Conservation (phyloP, 2,888 invertebrate species). For the Sarcophaga subvicina region DNA sequence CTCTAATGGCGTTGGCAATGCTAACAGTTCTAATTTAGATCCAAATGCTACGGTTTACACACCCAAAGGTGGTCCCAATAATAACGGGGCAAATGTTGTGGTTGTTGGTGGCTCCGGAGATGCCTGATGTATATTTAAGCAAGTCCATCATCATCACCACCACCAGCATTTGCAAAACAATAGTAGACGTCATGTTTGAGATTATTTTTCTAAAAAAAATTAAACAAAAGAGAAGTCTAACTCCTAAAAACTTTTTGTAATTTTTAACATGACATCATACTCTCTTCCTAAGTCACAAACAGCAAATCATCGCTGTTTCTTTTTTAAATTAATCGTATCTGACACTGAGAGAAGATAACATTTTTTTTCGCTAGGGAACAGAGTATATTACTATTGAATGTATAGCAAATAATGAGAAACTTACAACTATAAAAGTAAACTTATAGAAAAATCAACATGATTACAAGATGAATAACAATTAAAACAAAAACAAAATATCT, state of each 20-base stretch:
- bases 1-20: slow-evolving; percentile 65
- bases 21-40: slow-evolving; percentile 85
- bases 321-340: slow-evolving; percentile 35
- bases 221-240: slow-evolving; percentile 25
- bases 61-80: slow-evolving; percentile 86
- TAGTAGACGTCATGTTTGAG: slow-evolving; percentile 79
- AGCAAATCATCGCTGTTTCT: slow-evolving; percentile 9
- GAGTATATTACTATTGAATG: slow-evolving; percentile 57
- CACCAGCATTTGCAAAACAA: slow-evolving; percentile 61
- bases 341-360: slow-evolving; percentile 26
- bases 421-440: slow-evolving; percentile 56
- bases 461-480: slow-evolving; percentile 41
- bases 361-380: slow-evolving; percentile 30
- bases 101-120: slow-evolving; percentile 73
- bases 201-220: slow-evolving; percentile 70
- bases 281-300: slow-evolving; percentile 49
- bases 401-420: slow-evolving; percentile 29
- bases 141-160: slow-evolving; percentile 24
- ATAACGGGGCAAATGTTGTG: slow-evolving; percentile 69
- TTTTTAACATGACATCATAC: slow-evolving; percentile 55
- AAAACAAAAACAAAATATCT: slow-evolving; percentile 62
- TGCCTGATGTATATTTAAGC: slow-evolving; percentile 67
- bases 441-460: slow-evolving; percentile 51
- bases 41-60: slow-evolving; percentile 96
- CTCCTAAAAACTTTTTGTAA: slow-evolving; percentile 38